phyloP scores from a whole-genome alignment of 2,888 invertebrate species.

The Periphyllus acericola region DNA sequence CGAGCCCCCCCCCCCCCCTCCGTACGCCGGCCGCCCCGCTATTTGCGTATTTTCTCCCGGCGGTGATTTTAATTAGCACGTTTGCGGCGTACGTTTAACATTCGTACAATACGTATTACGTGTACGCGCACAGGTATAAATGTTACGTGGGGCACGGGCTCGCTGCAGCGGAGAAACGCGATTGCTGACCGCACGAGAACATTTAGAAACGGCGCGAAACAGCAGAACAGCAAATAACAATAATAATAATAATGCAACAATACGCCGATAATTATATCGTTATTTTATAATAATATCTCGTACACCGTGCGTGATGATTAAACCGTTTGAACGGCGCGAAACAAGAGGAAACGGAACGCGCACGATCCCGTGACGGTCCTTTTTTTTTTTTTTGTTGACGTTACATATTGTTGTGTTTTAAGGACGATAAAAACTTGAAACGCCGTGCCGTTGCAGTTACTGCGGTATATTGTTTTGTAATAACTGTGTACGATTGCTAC shows the following conservation, averaged over 20 bases:
- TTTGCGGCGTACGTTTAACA: not conserved
- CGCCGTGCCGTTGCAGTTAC: no score
- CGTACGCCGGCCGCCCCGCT: not conserved
- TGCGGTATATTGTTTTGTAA: no score
- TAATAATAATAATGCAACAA: conserved; percentile 1
- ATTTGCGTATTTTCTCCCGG: not conserved
- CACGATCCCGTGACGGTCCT: not conserved
- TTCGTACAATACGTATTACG: not conserved
- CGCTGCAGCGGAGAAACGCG: no score
- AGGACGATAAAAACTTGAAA: no score
- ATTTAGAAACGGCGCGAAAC: not conserved
- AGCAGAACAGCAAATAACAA: not conserved
- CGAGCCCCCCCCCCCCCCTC: no score
- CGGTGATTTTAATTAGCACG: conserved; percentile 29
- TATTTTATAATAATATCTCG: not conserved
- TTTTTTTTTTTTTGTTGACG: not conserved
- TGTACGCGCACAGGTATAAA: not conserved
- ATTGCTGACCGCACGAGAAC: no score
- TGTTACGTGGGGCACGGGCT: no score
- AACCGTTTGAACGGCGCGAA: conserved; percentile 6
- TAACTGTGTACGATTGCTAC: no score
- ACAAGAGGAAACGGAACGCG: not conserved
- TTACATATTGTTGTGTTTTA: no score
- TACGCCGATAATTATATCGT: not conserved
- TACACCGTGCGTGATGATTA: not conserved